Evolutionary conservation across 2,797 vertebrate genomes (phyloP).

Genomic region (Sebastes flavidus): DNA sequence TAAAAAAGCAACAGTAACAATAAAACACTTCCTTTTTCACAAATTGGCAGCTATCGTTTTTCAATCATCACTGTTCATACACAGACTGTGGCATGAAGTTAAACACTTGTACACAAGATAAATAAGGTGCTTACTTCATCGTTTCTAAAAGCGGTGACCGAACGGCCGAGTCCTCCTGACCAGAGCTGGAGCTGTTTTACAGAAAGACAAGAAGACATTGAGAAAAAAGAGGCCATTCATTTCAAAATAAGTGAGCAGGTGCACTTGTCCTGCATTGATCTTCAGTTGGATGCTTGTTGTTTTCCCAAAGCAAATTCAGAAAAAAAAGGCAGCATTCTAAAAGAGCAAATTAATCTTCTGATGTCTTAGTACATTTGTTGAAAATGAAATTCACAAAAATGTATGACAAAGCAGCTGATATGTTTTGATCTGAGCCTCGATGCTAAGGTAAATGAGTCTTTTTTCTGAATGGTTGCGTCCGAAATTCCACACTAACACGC

Average conservation of each 20-base stretch:
- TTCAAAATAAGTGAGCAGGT: not conserved
- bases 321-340: not conserved
- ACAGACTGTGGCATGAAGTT: not conserved
- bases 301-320: not conserved
- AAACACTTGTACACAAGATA: not conserved
- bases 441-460: not conserved
- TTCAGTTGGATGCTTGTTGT: not conserved
- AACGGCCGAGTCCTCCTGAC: constrained; percentile 86
- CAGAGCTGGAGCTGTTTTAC: constrained; percentile 86
- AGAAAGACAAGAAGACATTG: not conserved
- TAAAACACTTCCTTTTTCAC: rapidly evolving
- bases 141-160: constrained; percentile 61
- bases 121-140: constrained; percentile 57
- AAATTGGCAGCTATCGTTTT: not conserved
- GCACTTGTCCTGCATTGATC: not conserved
- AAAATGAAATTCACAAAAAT: no score
- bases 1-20: rapidly evolving
- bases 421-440: not conserved
- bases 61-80: not conserved
- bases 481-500: no score
- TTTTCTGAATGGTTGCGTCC: not conserved
- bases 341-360: not conserved
- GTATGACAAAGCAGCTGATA: not conserved
- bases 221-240: not conserved
- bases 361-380: not conserved